phyloP scores from a whole-genome alignment of 1,140 invertebrate genomes.

The Drosophila murphyi region DNA sequence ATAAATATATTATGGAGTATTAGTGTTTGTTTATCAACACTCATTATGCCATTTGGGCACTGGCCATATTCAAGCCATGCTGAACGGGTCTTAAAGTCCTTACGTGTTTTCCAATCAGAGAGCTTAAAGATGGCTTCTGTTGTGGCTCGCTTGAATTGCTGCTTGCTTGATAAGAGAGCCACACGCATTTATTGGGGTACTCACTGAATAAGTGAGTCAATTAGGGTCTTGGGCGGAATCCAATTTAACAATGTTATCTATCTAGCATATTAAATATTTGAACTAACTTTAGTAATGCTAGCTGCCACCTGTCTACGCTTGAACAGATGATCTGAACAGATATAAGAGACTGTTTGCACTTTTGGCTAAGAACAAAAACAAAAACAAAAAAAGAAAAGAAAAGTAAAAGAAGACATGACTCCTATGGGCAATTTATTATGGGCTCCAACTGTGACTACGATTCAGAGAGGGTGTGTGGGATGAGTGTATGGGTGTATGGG shows the following conservation, averaged over 20 bases:
- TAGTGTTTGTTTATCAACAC: conserved; percentile 37
- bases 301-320: neutral
- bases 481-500: neutral
- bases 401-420: neutral
- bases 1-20: conserved; percentile 60
- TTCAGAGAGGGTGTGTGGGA: neutral
- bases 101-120: neutral
- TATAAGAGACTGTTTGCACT: conserved; percentile 1
- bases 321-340: neutral
- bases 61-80: neutral
- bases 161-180: conserved; percentile 3
- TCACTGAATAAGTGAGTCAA: conserved; percentile 1
- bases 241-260: conserved; percentile 2
- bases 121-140: conserved; percentile 2
- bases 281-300: neutral
- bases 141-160: neutral
- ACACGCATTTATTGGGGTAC: neutral
- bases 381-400: neutral
- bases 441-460: neutral
- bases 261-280: conserved; percentile 7
- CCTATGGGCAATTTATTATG: neutral
- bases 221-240: conserved; percentile 1
- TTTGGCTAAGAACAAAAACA: neutral
- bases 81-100: conserved; percentile 14
- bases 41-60: conserved; percentile 14